Evolutionary conservation across 2,888 invertebrate species (phyloP).

Genomic region (Notodonta dromedarius): DNA sequence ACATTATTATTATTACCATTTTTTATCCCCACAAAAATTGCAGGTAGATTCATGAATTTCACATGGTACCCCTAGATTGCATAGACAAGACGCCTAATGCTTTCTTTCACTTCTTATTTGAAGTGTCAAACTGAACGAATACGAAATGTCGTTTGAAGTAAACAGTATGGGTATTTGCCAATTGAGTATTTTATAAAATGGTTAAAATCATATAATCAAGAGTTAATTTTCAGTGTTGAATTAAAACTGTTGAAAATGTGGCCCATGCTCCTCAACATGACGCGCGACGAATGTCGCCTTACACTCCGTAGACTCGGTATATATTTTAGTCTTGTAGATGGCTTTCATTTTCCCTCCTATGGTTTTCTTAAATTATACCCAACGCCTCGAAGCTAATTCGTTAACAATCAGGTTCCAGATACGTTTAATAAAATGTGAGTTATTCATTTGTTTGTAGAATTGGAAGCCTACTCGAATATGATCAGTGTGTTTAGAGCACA

Average conservation of each 20-base stretch:
- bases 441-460: conserved; percentile 86
- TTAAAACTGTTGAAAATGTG: conserved; percentile 72
- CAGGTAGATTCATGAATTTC: background rate
- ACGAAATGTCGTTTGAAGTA: conserved; percentile 84
- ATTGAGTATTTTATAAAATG: conserved; percentile 78
- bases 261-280: conserved; percentile 92
- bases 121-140: conserved; percentile 83
- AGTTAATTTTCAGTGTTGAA: conserved; percentile 60
- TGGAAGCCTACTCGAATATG: conserved; percentile 96
- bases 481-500: conserved; percentile 96
- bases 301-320: conserved; percentile 94
- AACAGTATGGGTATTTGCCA: conserved; percentile 85
- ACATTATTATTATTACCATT: too few species aligned
- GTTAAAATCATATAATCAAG: conserved; percentile 69
- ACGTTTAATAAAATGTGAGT: conserved; percentile 35
- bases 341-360: conserved; percentile 83
- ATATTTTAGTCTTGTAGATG: conserved; percentile 77
- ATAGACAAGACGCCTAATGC: conserved; percentile 66
- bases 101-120: conserved; percentile 46
- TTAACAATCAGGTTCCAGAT: conserved; percentile 33
- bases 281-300: conserved; percentile 94
- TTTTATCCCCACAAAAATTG: background rate
- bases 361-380: conserved; percentile 65
- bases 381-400: conserved; percentile 49
- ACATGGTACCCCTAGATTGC: conserved; percentile 46